Base-by-base conservation (phyloP, 1,140 invertebrate species). In the Drosophila bocqueti region DNA sequence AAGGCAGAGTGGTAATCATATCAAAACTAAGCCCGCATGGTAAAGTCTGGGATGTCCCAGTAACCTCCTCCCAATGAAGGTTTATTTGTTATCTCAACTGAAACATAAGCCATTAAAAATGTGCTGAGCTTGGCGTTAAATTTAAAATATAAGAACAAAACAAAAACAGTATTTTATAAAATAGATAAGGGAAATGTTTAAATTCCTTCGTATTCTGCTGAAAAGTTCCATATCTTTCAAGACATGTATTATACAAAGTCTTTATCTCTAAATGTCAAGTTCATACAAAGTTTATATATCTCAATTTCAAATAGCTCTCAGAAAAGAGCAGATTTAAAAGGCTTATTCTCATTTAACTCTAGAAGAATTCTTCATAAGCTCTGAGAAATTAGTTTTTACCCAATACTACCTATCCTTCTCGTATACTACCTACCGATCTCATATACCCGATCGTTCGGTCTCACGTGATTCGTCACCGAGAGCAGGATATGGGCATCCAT, bases 401-500 rank as follows among this genome's bases (percentile, higher is more conserved):
- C 24, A 2, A 38, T 16, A 24, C 15, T 21, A 16, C 11, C 50
- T 15, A 34, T 6, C 6, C n/a, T 13, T 16, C 31, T 36, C n/a
- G 13, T 3, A 15, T 46, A 18, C 5, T 11, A 16, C 78, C 63
- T 54, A 92, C 92, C 92, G 10, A 93, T 83, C 61, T 93, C 92
- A 54, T 93, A 93, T 0, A 93, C 92, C 0, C 79, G 77, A 62
- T 93, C 92, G 5, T 45, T 50, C 0, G 40, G 8, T 4, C 85
- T 62, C 0, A 85, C 86, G 9, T 40, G 50, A 34, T 74, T 79
- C 5, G 76, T 92, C 16, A 83, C 82, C 16, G 86, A 83, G 0
- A 93, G 75, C 49, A 93, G 72, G n/a, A 93, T 92, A 43, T 93
- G 92, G 2, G 92, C 92, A 82, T 93, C 91, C 86, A 83, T 92